Base-by-base conservation (phyloP, 2,888 invertebrate species). In the Drosophila ezoana region DNA sequence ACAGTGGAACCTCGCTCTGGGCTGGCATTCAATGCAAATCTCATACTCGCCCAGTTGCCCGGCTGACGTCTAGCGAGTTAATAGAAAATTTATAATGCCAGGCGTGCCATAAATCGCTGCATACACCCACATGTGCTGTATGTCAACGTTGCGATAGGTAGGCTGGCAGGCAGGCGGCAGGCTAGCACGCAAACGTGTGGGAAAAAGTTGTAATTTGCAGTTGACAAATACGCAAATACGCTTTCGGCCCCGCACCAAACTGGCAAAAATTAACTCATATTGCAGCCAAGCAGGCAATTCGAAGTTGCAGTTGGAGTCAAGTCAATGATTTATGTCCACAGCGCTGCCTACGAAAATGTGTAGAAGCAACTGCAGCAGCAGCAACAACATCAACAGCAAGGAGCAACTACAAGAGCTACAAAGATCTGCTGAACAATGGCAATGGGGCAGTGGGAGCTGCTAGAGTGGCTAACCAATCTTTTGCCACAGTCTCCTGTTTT, bases 211-310 rank as follows among this genome's bases (percentile, higher is more conserved):
- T 89, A 89, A 86, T 86, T 86, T 86, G 85, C 83, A 89, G 85
- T 86, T 86, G 85, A 89, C 85, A 86, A 86, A 86, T 86, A 85
- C 83, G 89, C 85, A 86, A 89, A 86, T 86, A 79, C 78, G 89
- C 79, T 75, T 72, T 62, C 16, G 52, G 66, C 58, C 44, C 63
- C 58, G 68, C 52, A 43, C 53, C 43, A 32, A 11, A 14, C 72
- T 72, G 40, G 67, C 74, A 79, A 77, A 87, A 86, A 86, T 86
- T 86, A 86, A 86, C 87, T 86, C 87, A 86, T 86, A 86, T 87
- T 81, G 82, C 82, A 75, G 65, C 41, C 79, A 58, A 59, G 65
- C 59, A 59, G 51, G 68, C 63, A 72, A 63, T 69, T 35, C 52
- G 56, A 69, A 58, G 58, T 68, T 72, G 75, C 61, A 62, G 58